These are phyloP conservation scores for Eudemis profundana DNA, from an alignment of 2,888 invertebrate genomes.

Conservation along the genomic window DNA sequence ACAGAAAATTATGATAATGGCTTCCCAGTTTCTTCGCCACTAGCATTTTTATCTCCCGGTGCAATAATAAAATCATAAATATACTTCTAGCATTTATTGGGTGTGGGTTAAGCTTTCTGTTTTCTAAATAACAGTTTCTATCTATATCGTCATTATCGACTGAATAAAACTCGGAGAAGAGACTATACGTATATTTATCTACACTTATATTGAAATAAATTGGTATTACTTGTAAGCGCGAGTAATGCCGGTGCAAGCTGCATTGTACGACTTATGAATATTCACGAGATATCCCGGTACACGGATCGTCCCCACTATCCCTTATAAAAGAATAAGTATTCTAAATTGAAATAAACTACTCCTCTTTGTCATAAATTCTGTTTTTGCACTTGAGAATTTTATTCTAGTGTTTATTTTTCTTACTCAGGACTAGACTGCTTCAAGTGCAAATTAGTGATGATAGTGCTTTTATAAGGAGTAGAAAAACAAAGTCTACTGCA, in stretches of 20 bases:
- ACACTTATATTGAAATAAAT: slow-evolving; percentile 15
- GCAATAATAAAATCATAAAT: slow-evolving; percentile 9
- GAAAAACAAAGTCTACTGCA: background rate
- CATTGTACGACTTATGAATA: slow-evolving; percentile 51
- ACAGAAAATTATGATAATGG: slow-evolving; percentile 15
- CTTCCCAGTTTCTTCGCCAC: background rate
- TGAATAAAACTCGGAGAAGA: too few relatives aligned
- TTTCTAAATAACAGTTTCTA: background rate
- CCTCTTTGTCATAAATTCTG: slow-evolving; percentile 33
- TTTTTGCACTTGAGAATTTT: slow-evolving; percentile 28
- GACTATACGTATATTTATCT: background rate
- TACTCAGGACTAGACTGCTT: too few relatives aligned
- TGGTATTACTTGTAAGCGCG: slow-evolving; percentile 41
- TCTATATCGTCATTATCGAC: background rate
- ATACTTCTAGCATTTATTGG: background rate
- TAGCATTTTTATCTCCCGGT: background rate
- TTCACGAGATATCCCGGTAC: slow-evolving; percentile 52
- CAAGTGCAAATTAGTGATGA: too few relatives aligned
- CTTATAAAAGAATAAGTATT: slow-evolving; percentile 50
- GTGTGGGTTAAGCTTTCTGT: background rate
- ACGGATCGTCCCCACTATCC: slow-evolving; percentile 52
- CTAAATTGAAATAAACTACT: slow-evolving; percentile 42
- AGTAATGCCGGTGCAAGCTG: slow-evolving; percentile 30
- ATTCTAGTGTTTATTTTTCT: slow-evolving; percentile 25
- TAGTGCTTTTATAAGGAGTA: too few relatives aligned